Base-by-base conservation (phyloP, 2,113 vertebrate genomes). In the Heterochromis multidens region DNA sequence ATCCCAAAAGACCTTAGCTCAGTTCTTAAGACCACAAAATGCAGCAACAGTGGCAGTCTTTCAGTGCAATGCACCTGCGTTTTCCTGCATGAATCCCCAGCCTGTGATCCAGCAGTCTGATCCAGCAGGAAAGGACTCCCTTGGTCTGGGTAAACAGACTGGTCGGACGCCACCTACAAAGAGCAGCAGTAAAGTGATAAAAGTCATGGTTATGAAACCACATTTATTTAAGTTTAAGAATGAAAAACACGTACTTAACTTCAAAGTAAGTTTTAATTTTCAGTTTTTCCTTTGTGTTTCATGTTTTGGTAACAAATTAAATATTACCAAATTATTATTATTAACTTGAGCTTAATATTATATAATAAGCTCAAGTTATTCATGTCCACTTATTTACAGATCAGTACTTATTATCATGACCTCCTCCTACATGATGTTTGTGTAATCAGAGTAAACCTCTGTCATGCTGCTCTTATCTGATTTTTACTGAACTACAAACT, bases 61-160 rank as follows among this genome's bases (percentile, higher is more conserved):
- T 49, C 65, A 49, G 37, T 21, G 16, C 52, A 52, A 80, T 91
- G 67, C 93, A 96, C 96, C 96, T 79, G 91, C 81, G 27, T 74
- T 74, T 89, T 97, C 96, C 0, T 62, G 23, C 13, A 88, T 56
- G 27, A 91, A 92, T 33, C 96, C 96, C 96, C 96, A 97, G 56
- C 96, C 96, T 40, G 95, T 96, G 79, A 96, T 95, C 96, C 96
- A 96, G 43, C 96, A 97, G 46, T 87, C 61, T 0, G 95, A 27
- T 8, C 93, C 95, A 4, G 90, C 21, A n/a, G 84, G 91, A 70
- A 97, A 97, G 6, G 85, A 90, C 46, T 96, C 95, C 0, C 7
- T 79, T 3, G 67, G 46, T 37, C 76, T 83, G 6, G 96, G 96
- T 74, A 97, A 94, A 92, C 96, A 96, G 19, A 97, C 95, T 0